Conservation (phyloP, 2,888 invertebrate species). For the Nymphalis polychloros region DNA sequence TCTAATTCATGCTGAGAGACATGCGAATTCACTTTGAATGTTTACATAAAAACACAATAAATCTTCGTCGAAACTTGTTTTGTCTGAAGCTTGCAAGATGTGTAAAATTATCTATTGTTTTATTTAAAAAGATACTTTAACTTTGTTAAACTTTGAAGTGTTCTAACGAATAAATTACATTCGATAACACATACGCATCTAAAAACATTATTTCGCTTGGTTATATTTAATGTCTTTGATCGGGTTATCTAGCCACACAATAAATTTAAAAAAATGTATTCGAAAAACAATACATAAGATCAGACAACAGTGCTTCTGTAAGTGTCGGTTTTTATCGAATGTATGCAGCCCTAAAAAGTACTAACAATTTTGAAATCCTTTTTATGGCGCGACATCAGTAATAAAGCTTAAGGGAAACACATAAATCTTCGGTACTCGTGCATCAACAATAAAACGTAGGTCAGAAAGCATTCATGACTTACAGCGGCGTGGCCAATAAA, state of each 20-base stretch:
- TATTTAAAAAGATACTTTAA: neutral
- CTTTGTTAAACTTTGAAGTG: neutral
- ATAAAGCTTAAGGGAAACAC: constrained; percentile 64
- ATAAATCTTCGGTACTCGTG: constrained; percentile 65
- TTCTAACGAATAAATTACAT: neutral
- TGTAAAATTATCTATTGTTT: constrained; percentile 7
- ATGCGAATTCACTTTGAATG: constrained; percentile 74
- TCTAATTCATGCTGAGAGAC: constrained; percentile 75
- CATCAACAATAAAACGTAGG: constrained; percentile 62
- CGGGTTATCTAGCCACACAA: too few relatives aligned
- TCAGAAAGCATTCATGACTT: constrained; percentile 69
- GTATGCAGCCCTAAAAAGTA: neutral
- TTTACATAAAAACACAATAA: constrained; percentile 57
- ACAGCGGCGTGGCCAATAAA: constrained; percentile 69
- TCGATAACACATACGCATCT: neutral
- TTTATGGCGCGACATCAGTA: constrained; percentile 60
- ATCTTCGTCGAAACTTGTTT: constrained; percentile 60
- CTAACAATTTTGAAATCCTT: constrained; percentile 24
- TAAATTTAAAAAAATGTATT: neutral
- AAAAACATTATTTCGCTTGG: too few relatives aligned
- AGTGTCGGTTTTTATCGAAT: neutral
- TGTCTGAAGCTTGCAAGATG: constrained; percentile 56
- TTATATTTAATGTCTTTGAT: too few relatives aligned
- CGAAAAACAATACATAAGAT: too few relatives aligned
- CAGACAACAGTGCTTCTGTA: too few relatives aligned